These are phyloP conservation scores for Typhlichthys eigenmanni DNA, from an alignment of 2,797 vertebrate species.

Conservation along the genomic window DNA sequence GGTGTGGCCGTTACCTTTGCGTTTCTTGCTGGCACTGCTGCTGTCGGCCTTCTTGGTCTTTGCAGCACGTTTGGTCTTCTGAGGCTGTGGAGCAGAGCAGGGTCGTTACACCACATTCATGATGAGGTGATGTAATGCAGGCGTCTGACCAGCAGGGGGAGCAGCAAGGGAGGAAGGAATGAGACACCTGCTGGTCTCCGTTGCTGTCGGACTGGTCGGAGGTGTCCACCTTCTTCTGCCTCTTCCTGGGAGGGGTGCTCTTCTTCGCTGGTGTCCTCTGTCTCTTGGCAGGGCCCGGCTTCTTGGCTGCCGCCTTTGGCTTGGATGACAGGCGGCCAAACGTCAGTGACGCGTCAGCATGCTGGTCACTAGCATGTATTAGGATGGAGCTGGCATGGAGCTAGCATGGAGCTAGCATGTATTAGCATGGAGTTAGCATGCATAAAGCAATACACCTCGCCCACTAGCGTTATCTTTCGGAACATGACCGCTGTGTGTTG, in stretches of 20 bases:
- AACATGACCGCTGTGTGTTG: no score
- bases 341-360: no score
- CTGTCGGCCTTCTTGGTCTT: slow-evolving; percentile 96
- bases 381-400: no score
- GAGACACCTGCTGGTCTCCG: slow-evolving; percentile 21
- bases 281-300: slow-evolving; percentile 32
- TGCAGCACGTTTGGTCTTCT: slow-evolving; percentile 80
- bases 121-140: background rate
- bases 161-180: background rate
- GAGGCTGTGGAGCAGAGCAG: slow-evolving; percentile 74
- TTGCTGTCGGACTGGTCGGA: slow-evolving; percentile 47
- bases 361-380: no score
- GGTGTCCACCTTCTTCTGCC: slow-evolving; percentile 30
- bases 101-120: background rate
- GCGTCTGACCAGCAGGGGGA: background rate
- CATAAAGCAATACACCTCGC: no score
- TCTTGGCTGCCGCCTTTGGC: slow-evolving; percentile 43
- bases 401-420: no score
- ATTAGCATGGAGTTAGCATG: no score
- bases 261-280: slow-evolving; percentile 53
- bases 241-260: slow-evolving; percentile 50
- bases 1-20: slow-evolving; percentile 73
- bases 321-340: slow-evolving; percentile 39
- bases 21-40: slow-evolving; percentile 86
- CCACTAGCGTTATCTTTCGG: no score